phyloP scores from a whole-genome alignment of 2,113 vertebrate species.

The Clarias macrocephalus region DNA sequence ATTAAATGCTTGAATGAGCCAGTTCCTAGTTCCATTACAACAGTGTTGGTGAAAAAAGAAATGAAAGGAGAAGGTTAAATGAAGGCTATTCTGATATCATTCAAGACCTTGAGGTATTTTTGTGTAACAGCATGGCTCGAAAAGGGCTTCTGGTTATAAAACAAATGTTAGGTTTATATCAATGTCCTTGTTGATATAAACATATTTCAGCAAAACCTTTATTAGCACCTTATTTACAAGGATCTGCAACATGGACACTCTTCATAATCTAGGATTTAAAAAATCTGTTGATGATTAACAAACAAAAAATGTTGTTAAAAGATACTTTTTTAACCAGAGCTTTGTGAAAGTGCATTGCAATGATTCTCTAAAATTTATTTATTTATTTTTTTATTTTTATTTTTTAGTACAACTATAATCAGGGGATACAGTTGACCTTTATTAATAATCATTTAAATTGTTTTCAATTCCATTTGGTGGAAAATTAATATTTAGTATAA shows the following conservation, averaged over 20 bases:
- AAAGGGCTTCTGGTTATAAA: background rate
- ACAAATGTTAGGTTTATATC: background rate
- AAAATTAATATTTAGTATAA: background rate
- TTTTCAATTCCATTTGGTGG: too few relatives aligned
- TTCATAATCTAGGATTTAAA: background rate
- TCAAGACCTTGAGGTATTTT: background rate
- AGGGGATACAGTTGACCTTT: too few relatives aligned
- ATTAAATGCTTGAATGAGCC: constrained; percentile 16
- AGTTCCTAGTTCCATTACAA: background rate
- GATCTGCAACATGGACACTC: background rate
- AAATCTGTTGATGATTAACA: background rate
- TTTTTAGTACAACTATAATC: too few relatives aligned
- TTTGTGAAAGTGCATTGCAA: too few relatives aligned
- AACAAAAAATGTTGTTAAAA: background rate
- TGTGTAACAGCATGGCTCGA: background rate
- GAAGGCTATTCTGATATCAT: constrained; percentile 2
- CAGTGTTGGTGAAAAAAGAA: background rate
- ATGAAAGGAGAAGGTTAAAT: background rate
- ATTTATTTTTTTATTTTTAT: too few relatives aligned
- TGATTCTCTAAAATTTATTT: too few relatives aligned
- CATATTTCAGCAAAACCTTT: background rate
- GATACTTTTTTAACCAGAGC: background rate
- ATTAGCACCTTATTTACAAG: background rate
- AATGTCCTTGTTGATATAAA: too few relatives aligned
- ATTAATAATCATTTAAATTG: too few relatives aligned